Percentiles rank a stretch among this genome's conserved stretches.
Conservation (phyloP, 2,888 invertebrate species). For the Drosophila melanosoma region DNA sequence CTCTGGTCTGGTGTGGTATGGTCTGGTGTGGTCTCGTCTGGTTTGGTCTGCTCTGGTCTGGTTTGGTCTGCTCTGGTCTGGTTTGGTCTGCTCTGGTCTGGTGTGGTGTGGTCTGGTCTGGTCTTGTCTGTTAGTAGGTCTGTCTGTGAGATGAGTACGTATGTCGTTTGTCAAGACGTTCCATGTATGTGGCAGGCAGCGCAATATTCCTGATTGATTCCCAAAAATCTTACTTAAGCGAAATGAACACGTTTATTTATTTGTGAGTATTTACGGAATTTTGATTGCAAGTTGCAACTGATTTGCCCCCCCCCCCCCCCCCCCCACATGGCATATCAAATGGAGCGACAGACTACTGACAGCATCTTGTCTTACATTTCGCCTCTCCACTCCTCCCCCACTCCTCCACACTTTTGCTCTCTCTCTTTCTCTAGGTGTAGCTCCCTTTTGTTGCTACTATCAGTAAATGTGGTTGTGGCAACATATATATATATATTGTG, state of each 20-base stretch:
- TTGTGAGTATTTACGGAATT: constrained; percentile 66
- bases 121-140: background rate
- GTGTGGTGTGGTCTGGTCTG: background rate
- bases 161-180: constrained; percentile 45
- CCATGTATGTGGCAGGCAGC: constrained; percentile 41
- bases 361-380: background rate
- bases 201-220: constrained; percentile 74
- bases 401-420: too few species aligned
- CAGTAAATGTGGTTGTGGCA: background rate
- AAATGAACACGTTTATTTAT: constrained; percentile 49
- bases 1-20: too few species aligned
- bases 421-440: background rate
- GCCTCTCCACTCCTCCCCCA: too few species aligned
- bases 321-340: constrained; percentile 54
- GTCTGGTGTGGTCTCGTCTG: background rate
- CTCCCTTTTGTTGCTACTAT: background rate
- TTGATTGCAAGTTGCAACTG: constrained; percentile 70
- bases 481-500: background rate
- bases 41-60: too few species aligned
- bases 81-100: background rate
- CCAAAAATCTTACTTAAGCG: constrained; percentile 50
- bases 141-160: constrained; percentile 10
- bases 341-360: constrained; percentile 40
- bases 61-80: background rate
- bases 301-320: too few species aligned